Conservation (phyloP, 1,140 invertebrate species). For the Drosophila leontia region DNA sequence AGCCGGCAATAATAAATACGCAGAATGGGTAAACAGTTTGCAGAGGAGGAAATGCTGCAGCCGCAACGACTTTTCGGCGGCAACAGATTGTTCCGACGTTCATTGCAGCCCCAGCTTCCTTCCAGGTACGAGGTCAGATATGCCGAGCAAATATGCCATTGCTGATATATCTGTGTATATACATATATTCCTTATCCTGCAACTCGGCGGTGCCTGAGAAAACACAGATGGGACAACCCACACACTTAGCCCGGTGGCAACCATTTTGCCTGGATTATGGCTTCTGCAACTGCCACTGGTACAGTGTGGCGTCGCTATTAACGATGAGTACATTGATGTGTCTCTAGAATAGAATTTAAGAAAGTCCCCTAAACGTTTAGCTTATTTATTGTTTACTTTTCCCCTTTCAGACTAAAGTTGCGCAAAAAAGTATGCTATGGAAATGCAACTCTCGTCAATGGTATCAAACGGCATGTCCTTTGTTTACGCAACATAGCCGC, state of each 20-base stretch:
- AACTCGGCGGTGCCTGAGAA: slow-evolving; percentile 24
- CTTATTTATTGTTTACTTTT: neutral
- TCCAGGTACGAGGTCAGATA: slow-evolving; percentile 28
- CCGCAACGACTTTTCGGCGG: slow-evolving; percentile 15
- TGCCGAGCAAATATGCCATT: slow-evolving; percentile 15
- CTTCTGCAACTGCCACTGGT: slow-evolving; percentile 20
- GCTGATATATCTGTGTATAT: slow-evolving; percentile 12
- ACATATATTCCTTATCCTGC: slow-evolving; percentile 18
- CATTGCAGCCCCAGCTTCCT: slow-evolving; percentile 12
- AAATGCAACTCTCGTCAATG: slow-evolving; percentile 28
- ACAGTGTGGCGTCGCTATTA: slow-evolving; percentile 13
- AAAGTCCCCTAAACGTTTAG: neutral
- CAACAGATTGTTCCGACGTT: slow-evolving; percentile 35
- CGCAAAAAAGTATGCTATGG: slow-evolving; percentile 11
- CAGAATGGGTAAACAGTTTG: slow-evolving; percentile 31
- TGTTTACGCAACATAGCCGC: slow-evolving; percentile 19
- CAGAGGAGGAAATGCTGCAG: slow-evolving; percentile 1
- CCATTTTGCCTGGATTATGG: slow-evolving; percentile 41
- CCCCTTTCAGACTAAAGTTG: neutral
- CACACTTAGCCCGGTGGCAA: slow-evolving; percentile 2
- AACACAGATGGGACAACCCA: slow-evolving; percentile 43
- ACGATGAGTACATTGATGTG: no score
- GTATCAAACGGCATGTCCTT: slow-evolving; percentile 10
- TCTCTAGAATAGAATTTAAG: neutral
- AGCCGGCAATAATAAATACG: slow-evolving; percentile 51